Conservation (phyloP, 2,113 vertebrate species). For the Hucho hucho region DNA sequence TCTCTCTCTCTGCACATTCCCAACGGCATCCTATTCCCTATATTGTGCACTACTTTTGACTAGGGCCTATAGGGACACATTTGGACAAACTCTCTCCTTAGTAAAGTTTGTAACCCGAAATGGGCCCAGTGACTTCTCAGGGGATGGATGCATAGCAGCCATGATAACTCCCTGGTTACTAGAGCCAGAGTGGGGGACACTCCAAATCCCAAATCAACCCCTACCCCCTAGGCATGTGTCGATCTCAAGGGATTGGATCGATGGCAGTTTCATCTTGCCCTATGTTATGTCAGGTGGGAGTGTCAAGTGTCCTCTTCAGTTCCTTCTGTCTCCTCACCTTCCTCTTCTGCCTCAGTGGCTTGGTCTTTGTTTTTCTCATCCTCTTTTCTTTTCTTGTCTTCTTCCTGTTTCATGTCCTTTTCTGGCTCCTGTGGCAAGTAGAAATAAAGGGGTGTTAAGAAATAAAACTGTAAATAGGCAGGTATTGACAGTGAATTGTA, state of each 20-base stretch:
- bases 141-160: constrained; percentile 74
- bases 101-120: constrained; percentile 37
- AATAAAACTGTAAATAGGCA: no score
- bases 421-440: constrained; percentile 45
- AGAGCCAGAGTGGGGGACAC: constrained; percentile 28
- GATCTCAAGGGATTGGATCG: constrained; percentile 8
- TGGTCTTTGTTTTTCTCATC: constrained; percentile 37
- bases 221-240: background rate
- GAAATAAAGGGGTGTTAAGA: no score
- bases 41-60: no score
- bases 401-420: constrained; percentile 62
- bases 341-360: background rate
- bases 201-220: background rate
- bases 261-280: no score
- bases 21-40: no score
- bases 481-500: no score
- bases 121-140: constrained; percentile 50
- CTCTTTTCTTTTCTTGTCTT: constrained; percentile 57
- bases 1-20: background rate
- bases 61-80: no score
- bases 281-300: no score
- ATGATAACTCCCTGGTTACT: constrained; percentile 60
- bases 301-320: constrained; percentile 41
- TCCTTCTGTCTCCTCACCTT: constrained; percentile 26
- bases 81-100: constrained; percentile 6